Base-by-base conservation (phyloP, 2,888 invertebrate genomes). In the Ferrisia virgata region DNA sequence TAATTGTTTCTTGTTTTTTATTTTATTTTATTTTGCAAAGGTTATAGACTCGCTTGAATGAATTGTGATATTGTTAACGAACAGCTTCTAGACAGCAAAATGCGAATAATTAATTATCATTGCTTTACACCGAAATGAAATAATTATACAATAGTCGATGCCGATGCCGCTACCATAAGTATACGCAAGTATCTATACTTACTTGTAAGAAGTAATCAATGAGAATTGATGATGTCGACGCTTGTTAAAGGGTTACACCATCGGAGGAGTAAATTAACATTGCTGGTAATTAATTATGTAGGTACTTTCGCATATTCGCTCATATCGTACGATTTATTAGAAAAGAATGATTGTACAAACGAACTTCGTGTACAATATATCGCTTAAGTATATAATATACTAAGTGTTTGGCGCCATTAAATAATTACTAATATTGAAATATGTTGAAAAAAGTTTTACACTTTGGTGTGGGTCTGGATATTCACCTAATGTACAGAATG, bases 151-250 rank as follows among this genome's bases (percentile, higher is more conserved):
- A 47, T n/a, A 47, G 47, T 47, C 3, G 47, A 53, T 53, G 53
- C 53, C 22, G 53, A 22, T 22, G 11, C 53, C 11, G n/a, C 47
- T n/a, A 53, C 53, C 22, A 22, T 53, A 53, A 53, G 53, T 53
- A 53, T 11, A 53, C 40, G 40, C 8, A 9, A 40, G 40, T 53
- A 40, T 18, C 18, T 22, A 64, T 69, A 31, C 69, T 33, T 31
- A 53, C 69, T 33, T 31, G 22, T 33, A 31, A 69, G 2, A 69
- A 69, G n/a, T 31, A 53, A 69, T 31, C 28, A 69, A 69, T 69
- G 69, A 28, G 15, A 33, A 69, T 69, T 69, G 69, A 69, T 69
- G 69, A 69, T 69, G 69, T 33, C 69, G 69, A 69, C n/a, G n/a
- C 69, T 69, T 31, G 6, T 13, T 28, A 15, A n/a, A 69, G 69